Evolutionary conservation across 2,888 invertebrate species (phyloP).

Genomic region (Aporophyla lueneburgensis): DNA sequence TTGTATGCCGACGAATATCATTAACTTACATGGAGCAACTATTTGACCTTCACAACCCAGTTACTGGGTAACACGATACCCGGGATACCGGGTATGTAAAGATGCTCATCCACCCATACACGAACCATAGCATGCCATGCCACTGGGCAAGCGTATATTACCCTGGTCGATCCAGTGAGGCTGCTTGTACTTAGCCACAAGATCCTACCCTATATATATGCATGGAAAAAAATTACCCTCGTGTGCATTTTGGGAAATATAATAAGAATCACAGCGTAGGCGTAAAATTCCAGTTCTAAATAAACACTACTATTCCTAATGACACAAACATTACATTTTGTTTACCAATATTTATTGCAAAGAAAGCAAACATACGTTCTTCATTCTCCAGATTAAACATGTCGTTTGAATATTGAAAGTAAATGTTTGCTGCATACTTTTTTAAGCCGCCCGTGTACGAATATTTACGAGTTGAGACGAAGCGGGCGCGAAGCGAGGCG

Average conservation of each 20-base stretch:
- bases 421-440: slow-evolving; percentile 73
- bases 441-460: slow-evolving; percentile 68
- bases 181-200: too few species aligned
- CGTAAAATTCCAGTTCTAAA: slow-evolving; percentile 34
- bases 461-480: slow-evolving; percentile 69
- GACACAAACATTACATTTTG: slow-evolving; percentile 55
- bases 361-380: slow-evolving; percentile 65
- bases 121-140: too few species aligned
- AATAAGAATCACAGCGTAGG: not conserved
- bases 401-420: slow-evolving; percentile 77
- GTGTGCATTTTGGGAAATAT: not conserved
- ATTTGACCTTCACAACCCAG: too few species aligned
- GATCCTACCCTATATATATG: not conserved
- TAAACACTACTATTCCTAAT: slow-evolving; percentile 55
- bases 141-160: too few species aligned
- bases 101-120: too few species aligned
- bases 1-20: too few species aligned
- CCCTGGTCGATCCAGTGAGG: too few species aligned
- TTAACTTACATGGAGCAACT: too few species aligned
- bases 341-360: slow-evolving; percentile 66
- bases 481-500: slow-evolving; percentile 62
- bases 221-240: not conserved
- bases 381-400: slow-evolving; percentile 75
- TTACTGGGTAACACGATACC: too few species aligned
- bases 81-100: too few species aligned